A percentile compares a stretch with the other conserved stretches of the same genome.
Evolutionary conservation across 53 echinoderm and acorn worm species (phyloP).

Genomic region (Arbacia lixula): DNA sequence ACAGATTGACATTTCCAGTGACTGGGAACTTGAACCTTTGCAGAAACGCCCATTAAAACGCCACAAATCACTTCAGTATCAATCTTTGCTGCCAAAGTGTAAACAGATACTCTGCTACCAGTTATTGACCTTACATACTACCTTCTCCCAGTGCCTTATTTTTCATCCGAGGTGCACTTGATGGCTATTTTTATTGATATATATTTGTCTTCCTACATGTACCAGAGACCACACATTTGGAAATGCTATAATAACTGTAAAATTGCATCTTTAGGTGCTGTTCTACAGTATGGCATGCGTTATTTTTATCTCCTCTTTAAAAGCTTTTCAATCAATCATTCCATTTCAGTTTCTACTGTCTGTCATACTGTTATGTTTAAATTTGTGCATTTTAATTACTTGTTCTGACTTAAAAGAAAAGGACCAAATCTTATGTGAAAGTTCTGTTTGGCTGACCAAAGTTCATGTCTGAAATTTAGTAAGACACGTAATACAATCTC

Average conservation of each 20-base stretch:
- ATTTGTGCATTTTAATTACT: not conserved
- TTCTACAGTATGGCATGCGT: no score
- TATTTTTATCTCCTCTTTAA: no score
- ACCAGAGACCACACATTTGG: conserved; percentile 32
- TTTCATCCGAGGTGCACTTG: not conserved
- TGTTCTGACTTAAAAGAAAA: not conserved
- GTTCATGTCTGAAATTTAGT: no score
- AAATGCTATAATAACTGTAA: not conserved
- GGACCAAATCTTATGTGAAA: conserved; percentile 45
- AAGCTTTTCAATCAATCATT: conserved; percentile 48
- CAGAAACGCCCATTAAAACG: conserved; percentile 47
- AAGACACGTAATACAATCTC: no score
- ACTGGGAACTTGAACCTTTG: conserved; percentile 14
- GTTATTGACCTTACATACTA: no score
- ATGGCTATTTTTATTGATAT: not conserved
- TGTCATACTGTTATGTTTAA: not conserved
- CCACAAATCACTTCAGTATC: conserved; percentile 47
- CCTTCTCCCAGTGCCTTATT: no score
- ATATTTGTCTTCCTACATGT: no score
- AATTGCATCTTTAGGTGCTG: no score
- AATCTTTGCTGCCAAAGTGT: conserved; percentile 28
- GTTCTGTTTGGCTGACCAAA: no score
- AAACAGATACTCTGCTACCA: conserved; percentile 40
- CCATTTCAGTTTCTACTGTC: not conserved
- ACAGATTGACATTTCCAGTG: conserved; percentile 49